These are phyloP conservation scores for Mystacornis crossleyi DNA, from an alignment of 2,113 vertebrate species.

Conservation along the genomic window DNA sequence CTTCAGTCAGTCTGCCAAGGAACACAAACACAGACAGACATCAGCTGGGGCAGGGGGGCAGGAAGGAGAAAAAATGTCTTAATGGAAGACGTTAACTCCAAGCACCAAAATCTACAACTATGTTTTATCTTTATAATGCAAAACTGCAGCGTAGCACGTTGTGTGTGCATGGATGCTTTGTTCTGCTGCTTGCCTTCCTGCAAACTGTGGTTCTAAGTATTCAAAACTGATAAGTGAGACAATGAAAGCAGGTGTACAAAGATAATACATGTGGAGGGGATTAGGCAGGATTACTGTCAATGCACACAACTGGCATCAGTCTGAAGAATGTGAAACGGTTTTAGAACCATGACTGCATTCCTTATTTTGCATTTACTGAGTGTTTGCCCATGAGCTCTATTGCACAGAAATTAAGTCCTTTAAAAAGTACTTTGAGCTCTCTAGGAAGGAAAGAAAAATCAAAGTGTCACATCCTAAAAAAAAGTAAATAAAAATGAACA, in stretches of 20 bases:
- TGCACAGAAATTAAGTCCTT: not conserved
- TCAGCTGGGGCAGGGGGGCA: not conserved
- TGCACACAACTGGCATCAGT: not conserved
- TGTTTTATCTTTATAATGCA: not conserved
- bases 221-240: not conserved
- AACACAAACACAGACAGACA: not conserved
- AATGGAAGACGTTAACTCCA: not conserved
- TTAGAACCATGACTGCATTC: not conserved
- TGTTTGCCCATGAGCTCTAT: not conserved
- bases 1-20: constrained; percentile 82
- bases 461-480: not conserved
- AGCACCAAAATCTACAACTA: not conserved
- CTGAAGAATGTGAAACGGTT: constrained; percentile 6
- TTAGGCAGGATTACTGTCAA: constrained; percentile 36
- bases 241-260: constrained; percentile 38
- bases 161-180: not conserved
- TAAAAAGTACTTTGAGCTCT: not conserved
- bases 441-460: not conserved
- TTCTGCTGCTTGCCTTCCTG: not conserved
- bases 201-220: not conserved
- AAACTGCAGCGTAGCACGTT: not conserved
- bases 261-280: not conserved
- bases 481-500: not conserved
- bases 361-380: not conserved
- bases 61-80: not conserved